A percentile compares a stretch with the other conserved stretches of the same genome.
phyloP scores from a whole-genome alignment of 2,113 vertebrate genomes.

The Sitta europaea region DNA sequence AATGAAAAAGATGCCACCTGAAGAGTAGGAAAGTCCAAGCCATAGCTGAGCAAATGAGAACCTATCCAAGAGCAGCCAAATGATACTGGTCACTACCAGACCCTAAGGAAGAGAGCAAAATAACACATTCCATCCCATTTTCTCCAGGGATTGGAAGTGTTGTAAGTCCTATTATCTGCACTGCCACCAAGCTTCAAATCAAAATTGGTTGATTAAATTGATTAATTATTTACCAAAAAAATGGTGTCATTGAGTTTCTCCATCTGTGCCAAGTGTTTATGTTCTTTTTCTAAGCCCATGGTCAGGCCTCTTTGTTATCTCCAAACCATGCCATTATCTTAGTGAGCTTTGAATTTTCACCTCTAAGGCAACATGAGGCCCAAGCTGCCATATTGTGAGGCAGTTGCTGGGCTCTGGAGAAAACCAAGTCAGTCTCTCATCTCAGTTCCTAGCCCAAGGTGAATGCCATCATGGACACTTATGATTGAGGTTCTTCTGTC shows the following conservation, averaged over 20 bases:
- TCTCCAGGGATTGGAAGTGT: neutral
- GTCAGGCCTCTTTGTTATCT: neutral
- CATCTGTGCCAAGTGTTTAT: neutral
- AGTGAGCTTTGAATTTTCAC: neutral
- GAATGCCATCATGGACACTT: neutral
- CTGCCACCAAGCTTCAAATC: neutral
- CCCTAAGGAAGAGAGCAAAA: neutral
- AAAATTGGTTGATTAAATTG: neutral
- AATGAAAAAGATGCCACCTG: neutral
- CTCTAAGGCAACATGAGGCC: neutral
- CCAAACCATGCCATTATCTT: neutral
- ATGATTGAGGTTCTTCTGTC: fast-evolving
- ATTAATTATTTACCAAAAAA: neutral
- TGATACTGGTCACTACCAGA: neutral
- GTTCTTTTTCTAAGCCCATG: neutral
- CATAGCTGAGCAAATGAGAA: neutral
- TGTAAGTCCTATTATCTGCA: neutral
- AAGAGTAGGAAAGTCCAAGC: neutral
- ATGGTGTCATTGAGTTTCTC: neutral
- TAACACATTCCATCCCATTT: neutral
- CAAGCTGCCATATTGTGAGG: neutral
- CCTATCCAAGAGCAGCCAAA: neutral
- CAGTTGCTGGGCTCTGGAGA: neutral
- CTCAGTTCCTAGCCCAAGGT: neutral
- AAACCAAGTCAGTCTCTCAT: neutral